Conservation (phyloP, 2,888 invertebrate species). For the Mantis religiosa region DNA sequence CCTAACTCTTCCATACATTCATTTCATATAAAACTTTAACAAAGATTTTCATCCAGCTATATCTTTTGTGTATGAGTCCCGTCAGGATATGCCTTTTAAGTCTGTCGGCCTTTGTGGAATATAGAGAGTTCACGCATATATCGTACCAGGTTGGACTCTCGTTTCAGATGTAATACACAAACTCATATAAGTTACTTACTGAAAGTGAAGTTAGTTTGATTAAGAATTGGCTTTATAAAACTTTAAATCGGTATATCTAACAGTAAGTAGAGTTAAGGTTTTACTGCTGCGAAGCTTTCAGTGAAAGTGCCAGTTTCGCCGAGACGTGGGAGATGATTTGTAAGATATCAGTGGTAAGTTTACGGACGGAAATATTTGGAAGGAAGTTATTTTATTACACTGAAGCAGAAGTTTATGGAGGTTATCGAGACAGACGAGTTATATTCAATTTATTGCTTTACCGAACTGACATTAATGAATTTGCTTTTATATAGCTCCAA, state of each 20-base stretch:
- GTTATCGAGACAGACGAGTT: neutral
- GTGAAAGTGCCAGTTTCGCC: neutral
- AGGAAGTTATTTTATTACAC: neutral
- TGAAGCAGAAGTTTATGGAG: neutral
- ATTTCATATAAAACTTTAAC: too few species aligned
- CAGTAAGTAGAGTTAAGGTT: neutral
- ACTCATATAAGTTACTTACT: too few species aligned
- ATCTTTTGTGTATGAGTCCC: too few species aligned
- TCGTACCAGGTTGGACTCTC: too few species aligned
- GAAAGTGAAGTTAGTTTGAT: too few species aligned
- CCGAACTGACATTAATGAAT: neutral
- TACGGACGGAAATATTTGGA: neutral
- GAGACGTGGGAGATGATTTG: neutral
- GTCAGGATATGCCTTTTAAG: too few species aligned
- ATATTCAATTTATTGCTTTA: neutral
- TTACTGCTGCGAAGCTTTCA: neutral
- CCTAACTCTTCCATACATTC: too few species aligned
- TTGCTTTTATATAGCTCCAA: neutral
- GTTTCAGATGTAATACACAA: too few species aligned
- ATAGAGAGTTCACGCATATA: too few species aligned
- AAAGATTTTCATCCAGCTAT: too few species aligned
- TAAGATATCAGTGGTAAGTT: neutral
- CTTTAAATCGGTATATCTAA: neutral
- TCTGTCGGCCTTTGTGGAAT: too few species aligned
- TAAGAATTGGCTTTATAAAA: neutral